Base-by-base conservation (phyloP, 2,888 invertebrate species). In the Eupithecia exiguata region DNA sequence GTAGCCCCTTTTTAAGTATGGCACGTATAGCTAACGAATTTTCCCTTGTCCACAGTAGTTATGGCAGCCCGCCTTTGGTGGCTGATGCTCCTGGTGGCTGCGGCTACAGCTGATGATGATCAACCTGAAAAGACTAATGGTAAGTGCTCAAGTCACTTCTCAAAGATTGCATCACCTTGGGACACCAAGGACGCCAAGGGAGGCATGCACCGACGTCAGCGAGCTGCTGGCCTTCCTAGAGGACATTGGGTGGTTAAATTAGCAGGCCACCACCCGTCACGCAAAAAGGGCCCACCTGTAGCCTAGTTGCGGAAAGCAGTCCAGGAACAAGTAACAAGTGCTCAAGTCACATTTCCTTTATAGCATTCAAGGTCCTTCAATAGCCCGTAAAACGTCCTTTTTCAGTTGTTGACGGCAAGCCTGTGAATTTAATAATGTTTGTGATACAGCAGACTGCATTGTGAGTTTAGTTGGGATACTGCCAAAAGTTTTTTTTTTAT, bases 71-170 rank as follows among this genome's bases (percentile, higher is more conserved):
- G 79, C 62, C 61, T 84, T 77, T 85, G 84, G 84, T 91, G 88
- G 89, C 71, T 89, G 77, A 67, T 88, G 75, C 75, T 88, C 79
- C 83, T 82, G 72, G 80, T 87, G 72, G 84, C 85, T 46, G 75
- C 79, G 38, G 87, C 82, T 40, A 77, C 84, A 38, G 92, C 91
- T 10, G 90, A 92, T 69, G 91, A 89, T 70, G 89, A 89, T 53
- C 89, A 90, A 61, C 80, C 86, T 3, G 83, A 81, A 1, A 76
- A 66, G 25, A 40, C 66, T 25, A 66, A 86, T 77, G 90, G 93
- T 93, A 78, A 75, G 75, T 65, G 18, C 1, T 35, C 3, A 12
- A 10, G 25, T 21, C 21, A 46, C 16, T 6, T 1, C 43, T 46
- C 14, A 10, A 7, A 46, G 18, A 5, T 18, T n/a, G n/a, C n/a